phyloP scores from a whole-genome alignment of 2,113 vertebrate species.

The Drymodes brunneopygia region DNA sequence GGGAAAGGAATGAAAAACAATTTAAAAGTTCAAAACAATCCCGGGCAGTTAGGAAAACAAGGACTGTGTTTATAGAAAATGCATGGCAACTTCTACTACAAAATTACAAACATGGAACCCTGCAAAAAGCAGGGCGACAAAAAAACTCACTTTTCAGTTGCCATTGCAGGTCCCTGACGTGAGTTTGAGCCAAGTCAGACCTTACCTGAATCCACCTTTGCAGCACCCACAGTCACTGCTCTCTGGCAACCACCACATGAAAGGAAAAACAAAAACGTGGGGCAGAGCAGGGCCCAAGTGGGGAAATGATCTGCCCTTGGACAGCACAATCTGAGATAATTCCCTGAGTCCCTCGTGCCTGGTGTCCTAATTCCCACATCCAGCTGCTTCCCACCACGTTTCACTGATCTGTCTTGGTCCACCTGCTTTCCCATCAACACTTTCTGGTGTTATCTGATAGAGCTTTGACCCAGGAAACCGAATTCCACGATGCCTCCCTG shows the following conservation, averaged over 20 bases:
- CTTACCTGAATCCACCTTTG: neutral
- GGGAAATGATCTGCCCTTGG: neutral
- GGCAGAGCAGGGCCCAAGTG: neutral
- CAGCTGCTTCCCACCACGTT: neutral
- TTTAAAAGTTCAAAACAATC: no score
- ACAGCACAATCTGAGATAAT: neutral
- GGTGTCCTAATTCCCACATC: neutral
- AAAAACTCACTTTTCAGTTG: neutral
- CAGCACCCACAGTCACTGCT: neutral
- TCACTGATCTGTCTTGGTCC: neutral
- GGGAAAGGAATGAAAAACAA: no score
- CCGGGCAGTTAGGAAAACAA: no score
- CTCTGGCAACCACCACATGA: rapidly evolving
- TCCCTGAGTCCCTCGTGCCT: neutral
- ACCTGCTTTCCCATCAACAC: slow-evolving; percentile 73
- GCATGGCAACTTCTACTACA: no score
- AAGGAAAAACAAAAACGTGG: neutral
- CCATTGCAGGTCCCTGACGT: neutral
- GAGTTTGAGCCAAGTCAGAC: neutral
- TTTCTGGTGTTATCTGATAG: slow-evolving; percentile 75
- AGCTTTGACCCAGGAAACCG: slow-evolving; percentile 82
- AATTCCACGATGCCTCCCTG: slow-evolving; percentile 68
- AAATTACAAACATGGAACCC: no score
- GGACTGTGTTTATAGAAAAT: no score
- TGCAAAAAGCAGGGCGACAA: no score